Evolutionary conservation across 2,888 invertebrate genomes (phyloP), one percentile per base, ranked within the genome.

Genomic region (Spodoptera picta): DNA sequence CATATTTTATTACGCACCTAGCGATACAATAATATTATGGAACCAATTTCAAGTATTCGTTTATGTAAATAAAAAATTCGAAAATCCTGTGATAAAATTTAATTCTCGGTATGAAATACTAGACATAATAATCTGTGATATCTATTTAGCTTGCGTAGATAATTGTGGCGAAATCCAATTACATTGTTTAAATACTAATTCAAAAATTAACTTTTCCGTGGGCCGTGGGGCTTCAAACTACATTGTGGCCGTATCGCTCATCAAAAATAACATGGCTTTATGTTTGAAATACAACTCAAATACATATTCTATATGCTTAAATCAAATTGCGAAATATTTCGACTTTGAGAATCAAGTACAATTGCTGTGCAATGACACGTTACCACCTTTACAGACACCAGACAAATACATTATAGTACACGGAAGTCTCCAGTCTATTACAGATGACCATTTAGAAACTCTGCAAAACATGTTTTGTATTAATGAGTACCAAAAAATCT

Each of bases 21-120:
- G 79, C 61, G 77, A 79, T 4, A 80, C 79, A 60, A 60, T 86
- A 24, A 64, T 88, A 54, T 69, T 92, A 31, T 94, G 93, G 93
- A 93, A 93, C 80, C 91, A 87, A 73, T 91, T 87, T 79, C 92
- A 93, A 86, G 86, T 94, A 79, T 90, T 90, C 50, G 56, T 92
- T 6, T 92, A 91, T 63, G 86, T 90, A 64, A 80, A 87, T 43
- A 58, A 81, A 0, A 80, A 87, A 52, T 86, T 92, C 19, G 79
- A 86, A 12, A 72, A 57, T 54, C 56, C 72, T 7, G 73, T 80
- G 12, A 84, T 85, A 70, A 69, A 74, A 56, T 77, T 91, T 27
- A 65, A 77, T 10, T 89, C 91, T 0, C 89, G 87, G 47, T 93
- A 90, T 53, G 82, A 83, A 70, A 83, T 92, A 57, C 64, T 79